Percentiles rank a stretch among this genome's conserved stretches.
Evolutionary conservation across 2,797 vertebrate genomes (phyloP).

Genomic region (Pangasius larnaudii): DNA sequence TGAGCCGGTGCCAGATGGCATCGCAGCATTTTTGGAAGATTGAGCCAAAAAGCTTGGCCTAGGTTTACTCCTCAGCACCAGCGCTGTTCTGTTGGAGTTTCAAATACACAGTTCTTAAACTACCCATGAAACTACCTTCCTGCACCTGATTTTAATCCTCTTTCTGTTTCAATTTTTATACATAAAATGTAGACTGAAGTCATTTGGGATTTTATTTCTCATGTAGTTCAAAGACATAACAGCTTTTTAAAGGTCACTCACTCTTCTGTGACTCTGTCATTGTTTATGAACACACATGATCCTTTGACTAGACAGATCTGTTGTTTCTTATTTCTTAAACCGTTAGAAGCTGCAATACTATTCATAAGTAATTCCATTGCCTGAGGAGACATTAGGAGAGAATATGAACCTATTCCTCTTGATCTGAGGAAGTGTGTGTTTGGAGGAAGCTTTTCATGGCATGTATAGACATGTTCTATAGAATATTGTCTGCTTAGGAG

Average conservation of each 20-base stretch:
- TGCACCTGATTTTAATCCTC: background rate
- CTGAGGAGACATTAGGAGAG: conserved; percentile 25
- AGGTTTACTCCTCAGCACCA: conserved; percentile 35
- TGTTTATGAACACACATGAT: background rate
- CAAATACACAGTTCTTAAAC: conserved; percentile 9
- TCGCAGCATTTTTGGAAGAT: conserved; percentile 54
- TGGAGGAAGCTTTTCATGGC: conserved; percentile 33
- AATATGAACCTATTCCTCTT: conserved; percentile 32
- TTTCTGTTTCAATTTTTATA: background rate
- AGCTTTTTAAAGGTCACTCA: background rate
- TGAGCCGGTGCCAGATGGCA: conserved; percentile 60
- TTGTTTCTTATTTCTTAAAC: background rate
- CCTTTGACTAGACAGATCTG: background rate
- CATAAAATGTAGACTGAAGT: too few relatives aligned
- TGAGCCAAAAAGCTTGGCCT: conserved; percentile 55
- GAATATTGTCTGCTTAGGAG: conserved; percentile 35
- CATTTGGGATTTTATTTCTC: background rate
- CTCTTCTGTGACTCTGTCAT: background rate
- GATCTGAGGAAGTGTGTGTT: conserved; percentile 41
- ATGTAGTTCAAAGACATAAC: background rate
- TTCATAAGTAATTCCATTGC: conserved; percentile 40
- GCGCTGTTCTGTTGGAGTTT: conserved; percentile 41
- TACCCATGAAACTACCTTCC: conserved; percentile 11
- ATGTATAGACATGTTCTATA: conserved; percentile 54
- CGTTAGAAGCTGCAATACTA: conserved; percentile 27